Conservation (phyloP, 2,888 invertebrate genomes). For the Torymus auratus region DNA sequence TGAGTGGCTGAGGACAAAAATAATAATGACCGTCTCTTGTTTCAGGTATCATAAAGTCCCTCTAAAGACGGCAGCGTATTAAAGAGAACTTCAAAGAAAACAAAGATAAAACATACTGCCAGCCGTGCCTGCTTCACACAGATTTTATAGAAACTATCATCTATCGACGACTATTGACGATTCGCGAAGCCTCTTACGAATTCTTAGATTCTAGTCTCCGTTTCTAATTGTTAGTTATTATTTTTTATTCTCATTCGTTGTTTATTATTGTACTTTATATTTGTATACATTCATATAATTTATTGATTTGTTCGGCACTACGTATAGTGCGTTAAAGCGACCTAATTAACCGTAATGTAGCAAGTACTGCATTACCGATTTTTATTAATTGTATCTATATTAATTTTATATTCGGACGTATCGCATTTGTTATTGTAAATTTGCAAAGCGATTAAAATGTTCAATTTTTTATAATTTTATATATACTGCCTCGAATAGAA, state of each 20-base stretch:
- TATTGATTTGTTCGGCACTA: slow-evolving; percentile 46
- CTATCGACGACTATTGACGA: slow-evolving; percentile 34
- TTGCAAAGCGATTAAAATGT: slow-evolving; percentile 37
- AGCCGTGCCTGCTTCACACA: slow-evolving; percentile 50
- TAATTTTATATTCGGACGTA: slow-evolving; percentile 41
- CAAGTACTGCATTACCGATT: slow-evolving; percentile 15
- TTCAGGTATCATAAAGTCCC: slow-evolving; percentile 71
- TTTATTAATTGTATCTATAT: slow-evolving; percentile 31
- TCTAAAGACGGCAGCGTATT: slow-evolving; percentile 71
- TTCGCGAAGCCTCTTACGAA: slow-evolving; percentile 44
- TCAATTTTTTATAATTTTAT: slow-evolving; percentile 25
- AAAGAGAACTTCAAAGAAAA: slow-evolving; percentile 48
- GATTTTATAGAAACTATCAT: slow-evolving; percentile 29
- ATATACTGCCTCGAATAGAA: slow-evolving; percentile 21
- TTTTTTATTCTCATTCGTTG: slow-evolving; percentile 41
- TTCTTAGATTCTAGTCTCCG: slow-evolving; percentile 59
- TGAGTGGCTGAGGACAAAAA: too few species aligned
- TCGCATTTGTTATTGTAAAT: slow-evolving; percentile 53
- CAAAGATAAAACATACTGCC: slow-evolving; percentile 36
- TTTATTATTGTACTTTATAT: slow-evolving; percentile 50
- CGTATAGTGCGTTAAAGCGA: slow-evolving; percentile 23
- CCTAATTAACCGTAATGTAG: slow-evolving; percentile 38
- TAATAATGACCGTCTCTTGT: slow-evolving; percentile 24
- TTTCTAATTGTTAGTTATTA: slow-evolving; percentile 54
- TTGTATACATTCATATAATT: slow-evolving; percentile 56